These are phyloP conservation scores for Hydractinia symbiolongicarpus DNA, from an alignment of 30 jellyfish, hydroid and myxozoan species.

Conservation along the genomic window DNA sequence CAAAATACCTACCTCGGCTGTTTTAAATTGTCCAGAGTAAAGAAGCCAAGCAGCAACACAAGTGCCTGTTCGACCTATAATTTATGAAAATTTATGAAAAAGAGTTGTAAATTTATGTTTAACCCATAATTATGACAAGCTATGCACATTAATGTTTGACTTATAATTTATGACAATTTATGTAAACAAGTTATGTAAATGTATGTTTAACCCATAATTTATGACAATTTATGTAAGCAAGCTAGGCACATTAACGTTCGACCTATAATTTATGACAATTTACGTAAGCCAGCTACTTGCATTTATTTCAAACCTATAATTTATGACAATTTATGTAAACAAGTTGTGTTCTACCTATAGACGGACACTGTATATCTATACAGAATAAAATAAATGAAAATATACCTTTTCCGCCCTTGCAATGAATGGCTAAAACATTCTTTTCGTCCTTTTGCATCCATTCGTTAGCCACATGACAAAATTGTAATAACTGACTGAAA, in stretches of 20 bases:
- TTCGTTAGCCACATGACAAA: slow-evolving; percentile 64
- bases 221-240: not conserved
- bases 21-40: slow-evolving; percentile 76
- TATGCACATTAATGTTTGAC: not conserved
- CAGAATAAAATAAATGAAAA: not conserved
- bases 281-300: too few species aligned
- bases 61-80: slow-evolving; percentile 90
- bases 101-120: not conserved
- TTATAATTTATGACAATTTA: too few species aligned
- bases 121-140: not conserved
- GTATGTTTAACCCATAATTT: not conserved
- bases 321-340: too few species aligned
- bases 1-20: slow-evolving; percentile 64
- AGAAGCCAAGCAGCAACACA: slow-evolving; percentile 83
- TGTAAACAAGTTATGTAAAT: too few species aligned
- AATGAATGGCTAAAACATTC: slow-evolving; percentile 72
- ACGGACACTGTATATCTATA: not conserved
- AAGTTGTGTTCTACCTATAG: not conserved
- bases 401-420: slow-evolving; percentile 96
- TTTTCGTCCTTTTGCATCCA: slow-evolving; percentile 64
- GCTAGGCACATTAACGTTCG: not conserved
- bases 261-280: too few species aligned
- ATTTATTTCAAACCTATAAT: too few species aligned
- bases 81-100: not conserved
- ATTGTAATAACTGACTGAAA: slow-evolving; percentile 70